phyloP scores from a whole-genome alignment of 1,140 invertebrate species.

The Penaeus japonicus region DNA sequence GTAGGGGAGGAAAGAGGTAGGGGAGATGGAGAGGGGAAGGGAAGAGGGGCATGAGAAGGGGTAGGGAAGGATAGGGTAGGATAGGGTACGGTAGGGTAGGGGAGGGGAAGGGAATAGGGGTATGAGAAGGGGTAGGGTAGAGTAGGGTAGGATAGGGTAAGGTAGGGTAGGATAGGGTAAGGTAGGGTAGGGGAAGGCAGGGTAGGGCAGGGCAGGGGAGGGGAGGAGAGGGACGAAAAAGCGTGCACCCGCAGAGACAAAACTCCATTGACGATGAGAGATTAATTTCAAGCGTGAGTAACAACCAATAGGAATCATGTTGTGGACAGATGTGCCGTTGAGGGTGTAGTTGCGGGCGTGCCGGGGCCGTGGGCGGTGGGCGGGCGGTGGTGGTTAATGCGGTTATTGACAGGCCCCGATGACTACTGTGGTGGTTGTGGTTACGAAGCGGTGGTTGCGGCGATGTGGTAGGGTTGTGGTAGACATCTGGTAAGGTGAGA shows the following conservation, averaged over 20 bases:
- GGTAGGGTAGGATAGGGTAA: neutral
- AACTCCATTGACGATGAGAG: slow-evolving; percentile 41
- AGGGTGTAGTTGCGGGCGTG: slow-evolving; percentile 7
- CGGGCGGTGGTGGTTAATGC: slow-evolving; percentile 15
- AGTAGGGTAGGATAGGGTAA: neutral
- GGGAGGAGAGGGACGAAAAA: neutral
- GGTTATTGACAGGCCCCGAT: too few relatives aligned
- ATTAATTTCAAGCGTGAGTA: slow-evolving; percentile 46
- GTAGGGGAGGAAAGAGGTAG: neutral
- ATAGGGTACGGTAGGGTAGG: neutral
- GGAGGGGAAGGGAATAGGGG: neutral
- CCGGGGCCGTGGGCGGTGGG: slow-evolving; percentile 8
- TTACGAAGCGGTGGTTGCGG: too few relatives aligned
- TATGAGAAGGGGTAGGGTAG: neutral
- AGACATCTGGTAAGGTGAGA: too few relatives aligned
- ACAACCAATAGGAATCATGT: slow-evolving; percentile 39
- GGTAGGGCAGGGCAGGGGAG: neutral
- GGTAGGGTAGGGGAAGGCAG: neutral
- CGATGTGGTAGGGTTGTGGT: too few relatives aligned
- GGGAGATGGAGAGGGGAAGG: too few relatives aligned
- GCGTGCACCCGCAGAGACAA: slow-evolving; percentile 25
- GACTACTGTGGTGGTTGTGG: too few relatives aligned
- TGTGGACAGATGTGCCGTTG: slow-evolving; percentile 28
- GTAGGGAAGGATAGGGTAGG: too few relatives aligned
- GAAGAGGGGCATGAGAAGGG: too few relatives aligned